Percentiles rank a stretch among this genome's conserved stretches.
Conservation (phyloP, 2,797 vertebrate species). For the Arctocebus calabarensis region DNA sequence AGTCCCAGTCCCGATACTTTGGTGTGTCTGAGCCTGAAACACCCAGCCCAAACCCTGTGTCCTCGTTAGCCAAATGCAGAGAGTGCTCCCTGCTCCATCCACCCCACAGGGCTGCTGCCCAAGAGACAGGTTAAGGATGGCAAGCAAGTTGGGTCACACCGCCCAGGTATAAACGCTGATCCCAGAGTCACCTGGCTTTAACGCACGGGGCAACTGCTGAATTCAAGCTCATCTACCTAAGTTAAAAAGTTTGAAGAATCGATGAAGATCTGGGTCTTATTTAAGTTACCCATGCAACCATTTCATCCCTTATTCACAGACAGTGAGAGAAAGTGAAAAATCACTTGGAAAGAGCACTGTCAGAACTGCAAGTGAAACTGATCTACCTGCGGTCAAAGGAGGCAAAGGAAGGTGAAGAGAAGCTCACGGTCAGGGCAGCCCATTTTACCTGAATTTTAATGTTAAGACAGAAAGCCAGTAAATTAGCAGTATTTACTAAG, state of each 20-base stretch:
- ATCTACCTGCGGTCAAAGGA: not conserved
- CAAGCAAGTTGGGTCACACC: rapidly evolving
- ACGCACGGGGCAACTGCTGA: not conserved
- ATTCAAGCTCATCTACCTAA: not conserved
- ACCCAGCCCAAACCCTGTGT: not conserved
- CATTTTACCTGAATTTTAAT: not conserved
- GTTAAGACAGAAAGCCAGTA: not conserved
- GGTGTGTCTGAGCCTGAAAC: not conserved
- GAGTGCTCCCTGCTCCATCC: rapidly evolving
- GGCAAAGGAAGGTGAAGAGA: not conserved
- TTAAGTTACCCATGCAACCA: not conserved
- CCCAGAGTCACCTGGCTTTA: not conserved
- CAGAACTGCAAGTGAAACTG: not conserved
- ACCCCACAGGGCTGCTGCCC: not conserved
- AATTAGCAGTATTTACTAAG: not conserved
- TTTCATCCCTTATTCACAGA: not conserved
- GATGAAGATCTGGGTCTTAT: not conserved
- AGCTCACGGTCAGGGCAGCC: no score
- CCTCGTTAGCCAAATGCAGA: not conserved
- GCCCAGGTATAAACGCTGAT: not conserved
- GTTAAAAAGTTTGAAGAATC: not conserved
- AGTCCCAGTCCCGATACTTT: not conserved
- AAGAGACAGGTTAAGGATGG: not conserved
- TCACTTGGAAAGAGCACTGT: not conserved
- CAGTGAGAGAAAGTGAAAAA: not conserved